Conservation (phyloP, 2,888 invertebrate species). For the Dynastes hyllus region DNA sequence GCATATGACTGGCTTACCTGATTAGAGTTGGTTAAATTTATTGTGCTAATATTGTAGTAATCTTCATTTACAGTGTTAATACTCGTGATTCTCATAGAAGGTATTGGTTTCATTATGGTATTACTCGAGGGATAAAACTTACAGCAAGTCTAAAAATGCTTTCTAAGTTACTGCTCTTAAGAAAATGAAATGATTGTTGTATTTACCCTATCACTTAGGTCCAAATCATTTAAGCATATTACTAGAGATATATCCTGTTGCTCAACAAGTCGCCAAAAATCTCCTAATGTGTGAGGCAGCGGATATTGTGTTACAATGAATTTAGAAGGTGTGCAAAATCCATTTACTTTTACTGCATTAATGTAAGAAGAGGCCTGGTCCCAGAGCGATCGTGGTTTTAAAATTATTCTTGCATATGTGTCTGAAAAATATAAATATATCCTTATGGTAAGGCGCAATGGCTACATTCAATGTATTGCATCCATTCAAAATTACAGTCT, state of each 20-base stretch:
- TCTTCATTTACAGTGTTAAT: slow-evolving; percentile 50
- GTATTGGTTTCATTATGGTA: slow-evolving; percentile 6
- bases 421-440: no score
- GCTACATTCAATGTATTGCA: no score
- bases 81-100: slow-evolving; percentile 28
- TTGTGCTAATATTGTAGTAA: slow-evolving; percentile 53
- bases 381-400: neutral
- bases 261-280: slow-evolving; percentile 71
- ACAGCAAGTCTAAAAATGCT: slow-evolving; percentile 31
- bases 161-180: neutral
- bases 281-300: slow-evolving; percentile 68
- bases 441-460: no score
- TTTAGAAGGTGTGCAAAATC: slow-evolving; percentile 65
- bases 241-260: slow-evolving; percentile 68
- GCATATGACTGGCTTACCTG: no score
- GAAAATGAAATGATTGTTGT: neutral
- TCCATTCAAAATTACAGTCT: no score
- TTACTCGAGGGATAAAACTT: slow-evolving; percentile 57
- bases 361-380: slow-evolving; percentile 64
- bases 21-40: no score
- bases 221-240: slow-evolving; percentile 68
- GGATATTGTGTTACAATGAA: slow-evolving; percentile 71
- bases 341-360: slow-evolving; percentile 70
- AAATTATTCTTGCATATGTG: neutral
- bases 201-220: slow-evolving; percentile 65